Conservation (phyloP, 2,113 vertebrate species). For the Dunckerocampus dactyliophorus region DNA sequence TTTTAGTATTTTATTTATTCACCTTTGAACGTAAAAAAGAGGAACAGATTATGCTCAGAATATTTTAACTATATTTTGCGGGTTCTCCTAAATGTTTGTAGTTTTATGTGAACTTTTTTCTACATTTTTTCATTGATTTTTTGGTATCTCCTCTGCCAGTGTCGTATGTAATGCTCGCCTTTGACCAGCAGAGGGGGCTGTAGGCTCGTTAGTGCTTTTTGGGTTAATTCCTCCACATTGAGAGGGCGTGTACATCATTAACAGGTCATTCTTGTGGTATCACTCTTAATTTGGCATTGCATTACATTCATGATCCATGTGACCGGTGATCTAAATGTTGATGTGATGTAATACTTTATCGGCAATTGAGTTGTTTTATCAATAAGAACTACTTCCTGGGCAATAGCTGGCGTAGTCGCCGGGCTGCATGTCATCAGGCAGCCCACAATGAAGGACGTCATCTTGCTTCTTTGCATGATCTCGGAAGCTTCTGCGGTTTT, state of each 20-base stretch:
- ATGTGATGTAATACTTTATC: background rate
- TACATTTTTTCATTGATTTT: background rate
- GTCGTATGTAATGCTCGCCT: conserved; percentile 9
- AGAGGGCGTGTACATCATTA: conserved; percentile 4
- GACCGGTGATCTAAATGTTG: background rate
- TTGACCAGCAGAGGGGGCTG: conserved; percentile 46
- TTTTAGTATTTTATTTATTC: background rate
- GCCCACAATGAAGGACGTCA: background rate
- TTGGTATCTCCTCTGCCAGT: too few relatives aligned
- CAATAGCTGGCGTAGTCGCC: background rate
- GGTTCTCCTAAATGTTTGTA: background rate
- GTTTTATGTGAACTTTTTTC: background rate
- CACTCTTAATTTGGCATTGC: background rate
- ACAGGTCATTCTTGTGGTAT: background rate
- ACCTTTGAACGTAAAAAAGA: too few relatives aligned
- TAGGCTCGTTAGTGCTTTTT: background rate
- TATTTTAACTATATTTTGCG: background rate
- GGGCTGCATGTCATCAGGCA: background rate
- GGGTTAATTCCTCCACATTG: background rate
- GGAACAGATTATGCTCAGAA: too few relatives aligned
- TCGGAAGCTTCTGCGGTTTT: too few relatives aligned
- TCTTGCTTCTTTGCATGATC: too few relatives aligned
- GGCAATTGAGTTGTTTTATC: background rate
- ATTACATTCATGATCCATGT: background rate
- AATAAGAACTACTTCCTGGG: background rate